These are phyloP conservation scores for Dicrurus megarhynchus DNA, from an alignment of 2,113 vertebrate species.

Conservation along the genomic window DNA sequence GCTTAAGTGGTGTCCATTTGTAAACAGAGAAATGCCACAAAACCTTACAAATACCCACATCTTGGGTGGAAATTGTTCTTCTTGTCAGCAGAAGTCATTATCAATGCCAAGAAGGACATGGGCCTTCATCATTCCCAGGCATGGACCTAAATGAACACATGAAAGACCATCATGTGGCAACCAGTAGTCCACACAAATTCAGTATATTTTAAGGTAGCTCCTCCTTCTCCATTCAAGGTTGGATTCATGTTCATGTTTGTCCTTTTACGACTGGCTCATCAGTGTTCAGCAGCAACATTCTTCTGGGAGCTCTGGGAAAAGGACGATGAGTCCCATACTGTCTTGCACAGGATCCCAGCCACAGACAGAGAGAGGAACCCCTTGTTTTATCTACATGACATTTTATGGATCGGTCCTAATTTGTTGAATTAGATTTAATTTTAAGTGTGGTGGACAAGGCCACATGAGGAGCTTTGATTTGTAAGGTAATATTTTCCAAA, in stretches of 20 bases:
- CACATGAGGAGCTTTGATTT: not conserved
- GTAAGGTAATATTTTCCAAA: not conserved
- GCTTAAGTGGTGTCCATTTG: not conserved
- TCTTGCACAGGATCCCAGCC: not conserved
- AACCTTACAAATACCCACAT: not conserved
- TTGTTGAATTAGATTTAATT: not conserved
- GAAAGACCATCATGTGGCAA: fast-evolving
- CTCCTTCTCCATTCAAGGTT: not conserved
- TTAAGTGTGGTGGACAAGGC: not conserved
- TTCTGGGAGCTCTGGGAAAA: not conserved
- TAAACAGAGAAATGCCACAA: not conserved
- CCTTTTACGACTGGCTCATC: not conserved
- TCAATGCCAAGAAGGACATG: not conserved
- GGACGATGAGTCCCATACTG: not conserved
- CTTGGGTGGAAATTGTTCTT: not conserved
- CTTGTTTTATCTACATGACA: not conserved
- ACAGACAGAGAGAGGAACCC: not conserved
- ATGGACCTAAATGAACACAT: not conserved
- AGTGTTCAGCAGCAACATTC: fast-evolving
- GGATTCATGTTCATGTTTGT: not conserved
- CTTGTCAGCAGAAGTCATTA: not conserved
- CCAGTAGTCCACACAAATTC: not conserved
- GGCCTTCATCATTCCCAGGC: not conserved
- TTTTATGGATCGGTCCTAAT: not conserved
- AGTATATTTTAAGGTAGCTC: not conserved